phyloP scores from a whole-genome alignment of 37 sponge, comb jelly and placozoan species.

The Eunapius fragilis region DNA sequence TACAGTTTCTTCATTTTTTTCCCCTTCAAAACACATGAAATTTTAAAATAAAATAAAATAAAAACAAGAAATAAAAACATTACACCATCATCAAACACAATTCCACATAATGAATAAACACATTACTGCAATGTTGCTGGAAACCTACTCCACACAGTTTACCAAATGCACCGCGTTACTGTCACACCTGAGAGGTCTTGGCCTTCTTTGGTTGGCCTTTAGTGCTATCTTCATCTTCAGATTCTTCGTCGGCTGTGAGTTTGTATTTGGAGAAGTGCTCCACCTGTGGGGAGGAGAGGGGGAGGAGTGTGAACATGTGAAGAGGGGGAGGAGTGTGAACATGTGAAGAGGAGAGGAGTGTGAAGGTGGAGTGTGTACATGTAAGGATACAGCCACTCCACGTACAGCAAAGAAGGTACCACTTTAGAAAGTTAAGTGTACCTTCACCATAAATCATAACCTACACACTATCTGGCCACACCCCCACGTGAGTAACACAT shows the following conservation, averaged over 20 bases:
- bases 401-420: too few relatives aligned
- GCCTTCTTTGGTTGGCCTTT: constrained; percentile 39
- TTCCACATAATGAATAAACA: not conserved
- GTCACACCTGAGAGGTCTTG: constrained; percentile 40
- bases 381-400: too few relatives aligned
- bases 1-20: too few relatives aligned
- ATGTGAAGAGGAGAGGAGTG: too few relatives aligned
- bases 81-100: not conserved
- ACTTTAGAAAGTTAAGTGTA: too few relatives aligned
- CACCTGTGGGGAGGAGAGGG: constrained; percentile 36
- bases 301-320: not conserved
- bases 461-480: not conserved
- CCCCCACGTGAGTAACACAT: not conserved
- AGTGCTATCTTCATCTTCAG: constrained; percentile 4
- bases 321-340: too few relatives aligned
- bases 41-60: not conserved
- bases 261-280: constrained; percentile 92
- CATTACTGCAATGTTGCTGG: too few relatives aligned
- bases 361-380: not conserved
- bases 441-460: too few relatives aligned
- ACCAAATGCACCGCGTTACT: too few relatives aligned
- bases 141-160: too few relatives aligned
- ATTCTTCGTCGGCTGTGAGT: constrained; percentile 66
- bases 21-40: not conserved
- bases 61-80: not conserved